Percentiles rank a stretch among this genome's conserved stretches.
Evolutionary conservation across 2,888 invertebrate genomes (phyloP).

Genomic region (Deroplatys truncata): DNA sequence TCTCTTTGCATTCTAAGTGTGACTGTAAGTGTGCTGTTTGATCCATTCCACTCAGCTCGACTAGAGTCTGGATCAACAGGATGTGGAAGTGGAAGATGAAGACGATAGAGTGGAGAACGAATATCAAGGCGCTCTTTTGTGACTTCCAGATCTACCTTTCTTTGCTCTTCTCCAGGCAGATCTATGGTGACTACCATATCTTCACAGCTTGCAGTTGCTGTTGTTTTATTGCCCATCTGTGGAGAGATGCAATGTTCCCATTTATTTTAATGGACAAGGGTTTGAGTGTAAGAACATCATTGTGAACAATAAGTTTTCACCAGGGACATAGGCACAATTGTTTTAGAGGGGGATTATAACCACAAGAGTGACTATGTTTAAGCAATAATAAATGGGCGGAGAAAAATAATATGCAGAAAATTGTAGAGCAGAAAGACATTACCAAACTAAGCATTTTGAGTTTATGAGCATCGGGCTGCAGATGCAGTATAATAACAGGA

Average conservation of each 20-base stretch:
- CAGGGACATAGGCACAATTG: too few relatives aligned
- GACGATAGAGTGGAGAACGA: slow-evolving; percentile 58
- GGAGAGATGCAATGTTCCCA: slow-evolving; percentile 25
- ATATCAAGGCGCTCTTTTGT: slow-evolving; percentile 54
- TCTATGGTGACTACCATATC: slow-evolving; percentile 74
- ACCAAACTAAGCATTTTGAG: too few relatives aligned
- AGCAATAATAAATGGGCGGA: too few relatives aligned
- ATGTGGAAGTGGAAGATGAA: slow-evolving; percentile 76
- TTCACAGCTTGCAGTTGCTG: slow-evolving; percentile 79
- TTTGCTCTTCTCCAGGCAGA: slow-evolving; percentile 70
- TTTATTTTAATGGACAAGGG: too few relatives aligned
- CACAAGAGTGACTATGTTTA: too few relatives aligned
- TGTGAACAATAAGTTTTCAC: too few relatives aligned
- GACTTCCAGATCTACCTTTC: slow-evolving; percentile 69
- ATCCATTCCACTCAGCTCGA: slow-evolving; percentile 73
- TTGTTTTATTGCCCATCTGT: slow-evolving; percentile 77
- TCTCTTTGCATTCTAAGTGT: slow-evolving; percentile 73
- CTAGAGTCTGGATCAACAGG: slow-evolving; percentile 76
- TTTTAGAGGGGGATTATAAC: too few relatives aligned
- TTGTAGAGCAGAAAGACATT: too few relatives aligned
- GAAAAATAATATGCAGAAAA: too few relatives aligned
- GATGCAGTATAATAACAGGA: too few relatives aligned
- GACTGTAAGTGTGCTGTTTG: slow-evolving; percentile 61
- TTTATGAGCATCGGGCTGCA: too few relatives aligned
- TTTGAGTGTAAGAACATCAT: too few relatives aligned